These are phyloP conservation scores for Pseudochaenichthys georgianus DNA, from an alignment of 2,797 vertebrate species.

Conservation along the genomic window DNA sequence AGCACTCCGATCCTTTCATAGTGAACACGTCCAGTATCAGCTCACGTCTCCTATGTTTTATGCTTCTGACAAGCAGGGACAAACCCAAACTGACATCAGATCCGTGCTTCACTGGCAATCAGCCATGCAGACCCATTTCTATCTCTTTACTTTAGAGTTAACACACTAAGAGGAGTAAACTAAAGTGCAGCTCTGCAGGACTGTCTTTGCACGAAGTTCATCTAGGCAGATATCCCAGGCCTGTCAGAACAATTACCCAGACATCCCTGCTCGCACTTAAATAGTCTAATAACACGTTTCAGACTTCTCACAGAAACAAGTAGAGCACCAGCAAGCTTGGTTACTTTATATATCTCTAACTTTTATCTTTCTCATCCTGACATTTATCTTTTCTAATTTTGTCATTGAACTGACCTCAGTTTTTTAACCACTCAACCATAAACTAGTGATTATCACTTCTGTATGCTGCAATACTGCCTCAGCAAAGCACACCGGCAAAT, in stretches of 20 bases:
- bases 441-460: not conserved
- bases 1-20: constrained; percentile 16
- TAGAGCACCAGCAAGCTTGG: not conserved
- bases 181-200: constrained; percentile 42
- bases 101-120: constrained; percentile 24
- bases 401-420: not conserved
- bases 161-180: not conserved
- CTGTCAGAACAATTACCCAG: constrained; percentile 59
- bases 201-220: constrained; percentile 18
- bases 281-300: not conserved
- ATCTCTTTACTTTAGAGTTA: constrained; percentile 23
- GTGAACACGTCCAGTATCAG: constrained; percentile 14
- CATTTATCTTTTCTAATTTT: not conserved
- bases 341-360: not conserved
- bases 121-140: constrained; percentile 41
- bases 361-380: not conserved
- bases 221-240: constrained; percentile 46
- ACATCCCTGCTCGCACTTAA: not conserved
- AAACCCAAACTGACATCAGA: constrained; percentile 36
- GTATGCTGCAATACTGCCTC: not conserved
- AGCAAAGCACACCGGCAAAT: not conserved
- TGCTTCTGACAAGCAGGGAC: constrained; percentile 10
- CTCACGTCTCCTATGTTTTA: constrained; percentile 16
- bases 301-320: constrained; percentile 3
- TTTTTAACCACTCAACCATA: not conserved